Base-by-base conservation (phyloP, 2,888 invertebrate species). In the Pilophorus perplexus region DNA sequence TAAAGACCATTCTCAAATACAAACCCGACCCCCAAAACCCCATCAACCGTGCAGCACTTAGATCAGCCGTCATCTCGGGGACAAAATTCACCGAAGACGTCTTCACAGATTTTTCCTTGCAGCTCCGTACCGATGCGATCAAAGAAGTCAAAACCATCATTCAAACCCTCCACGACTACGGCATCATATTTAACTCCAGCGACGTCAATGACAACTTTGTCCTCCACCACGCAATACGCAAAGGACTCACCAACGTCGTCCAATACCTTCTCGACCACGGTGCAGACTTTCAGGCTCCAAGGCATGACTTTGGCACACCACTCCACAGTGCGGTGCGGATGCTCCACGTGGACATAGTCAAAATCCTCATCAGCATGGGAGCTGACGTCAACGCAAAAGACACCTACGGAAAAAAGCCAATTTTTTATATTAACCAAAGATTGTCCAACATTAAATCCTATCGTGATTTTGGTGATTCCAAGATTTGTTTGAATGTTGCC, bases 301-400 rank as follows among this genome's bases (percentile, higher is more conserved):
- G 16, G 23, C 33, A 25, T 38, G 42, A 16, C 12, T 12, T 42
- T 2, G 59, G 59, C 16, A 42, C 59, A 18, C 59, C 59, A 14
- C 14, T 59, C 42, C 59, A 59, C 27, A 42, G 40, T 5, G 59
- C 59, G n/a, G 59, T 59, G 14, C 23, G 23, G 25, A 42, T 38
- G 38, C 16, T 42, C 25, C 59, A 59, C 23, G 59, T 23, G 14
- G 42, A 42, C 20, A 59, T 59, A 8, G 59, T 59, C 1, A 6
- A 42, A 59, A 16, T 42, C 3, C 18, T 59, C n/a, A 18, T 59
- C 3, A 23, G 14, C 14, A 14, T 42, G 5, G 59, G 59, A 18
- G 40, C 59, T 42, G 18, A 59, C 18, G 59, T 42, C 25, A 59
- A 42, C 18, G 59, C 59, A 16, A 59, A 6, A 25, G 42, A 59